Base-by-base conservation (phyloP, 2,888 invertebrate genomes). In the Ommatoiulus sabulosus region DNA sequence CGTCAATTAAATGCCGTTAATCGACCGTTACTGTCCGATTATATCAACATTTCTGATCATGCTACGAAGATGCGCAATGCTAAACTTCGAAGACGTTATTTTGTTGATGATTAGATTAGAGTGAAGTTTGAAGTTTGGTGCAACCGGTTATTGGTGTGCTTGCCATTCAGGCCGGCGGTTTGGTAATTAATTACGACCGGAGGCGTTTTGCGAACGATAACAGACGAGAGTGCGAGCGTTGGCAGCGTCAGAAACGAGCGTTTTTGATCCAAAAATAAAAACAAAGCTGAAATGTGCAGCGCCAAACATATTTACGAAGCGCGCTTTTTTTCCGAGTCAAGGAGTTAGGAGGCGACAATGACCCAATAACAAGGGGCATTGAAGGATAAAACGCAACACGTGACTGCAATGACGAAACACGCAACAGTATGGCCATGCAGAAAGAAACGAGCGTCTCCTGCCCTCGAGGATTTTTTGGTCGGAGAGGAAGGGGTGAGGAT, bases 351-450 rank as follows among this genome's bases (percentile, higher is more conserved):
- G 72, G 72, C 72, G 72, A 72, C 72, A 72, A 72, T 72, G 72
- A 72, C 72, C 72, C 72, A 72, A 72, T 72, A 72, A 72, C 72
- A 72, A 72, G 72, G 72, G 72, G 72, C 72, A 72, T 72, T 72
- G 72, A 72, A 72, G 72, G 72, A 72, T 72, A 72, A 72, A 72
- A 24, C 72, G 24, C 20, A n/a, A 7, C 72, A 72, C 72, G 72
- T 72, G 72, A 72, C 72, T 6, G 72, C 4, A 24, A 72, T 72
- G 72, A 72, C 72, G 72, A 72, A 72, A 72, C n/a, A n/a, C 72
- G 72, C n/a, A 63, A 63, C 63, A 63, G 63, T 72, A 72, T 72
- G 72, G 52, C 52, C 52, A 52, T 52, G 12, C 8, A 52, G 52
- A 52, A 12, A 46, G 8, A 17, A 24, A n/a, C 20, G 20, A 20